These are phyloP conservation scores for Dryomyza anilis DNA, from an alignment of 2,888 invertebrate species.

Conservation along the genomic window DNA sequence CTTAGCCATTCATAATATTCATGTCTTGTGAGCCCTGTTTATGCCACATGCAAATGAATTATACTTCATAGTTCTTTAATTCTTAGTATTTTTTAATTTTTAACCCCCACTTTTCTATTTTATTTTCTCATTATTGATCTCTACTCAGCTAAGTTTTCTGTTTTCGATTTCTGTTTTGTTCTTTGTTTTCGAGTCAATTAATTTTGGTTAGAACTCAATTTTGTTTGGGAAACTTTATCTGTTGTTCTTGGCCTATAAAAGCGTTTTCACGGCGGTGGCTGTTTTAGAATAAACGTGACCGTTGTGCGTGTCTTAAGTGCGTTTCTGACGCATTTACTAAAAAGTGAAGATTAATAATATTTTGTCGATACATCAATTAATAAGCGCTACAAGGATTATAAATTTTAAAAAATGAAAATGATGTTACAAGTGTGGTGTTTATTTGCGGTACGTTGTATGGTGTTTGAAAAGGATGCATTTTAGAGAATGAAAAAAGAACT, in stretches of 20 bases:
- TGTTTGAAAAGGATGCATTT: conserved; percentile 14
- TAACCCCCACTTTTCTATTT: neutral
- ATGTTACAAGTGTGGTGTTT: neutral
- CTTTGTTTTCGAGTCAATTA: conserved; percentile 15
- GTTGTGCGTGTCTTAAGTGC: conserved; percentile 32
- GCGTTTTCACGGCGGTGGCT: conserved; percentile 26
- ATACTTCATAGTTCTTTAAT: neutral
- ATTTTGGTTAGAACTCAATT: conserved; percentile 9
- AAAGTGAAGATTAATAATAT: neutral
- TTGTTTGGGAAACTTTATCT: neutral
- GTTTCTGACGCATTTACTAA: neutral
- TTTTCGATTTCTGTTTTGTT: conserved; percentile 5
- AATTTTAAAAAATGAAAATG: neutral
- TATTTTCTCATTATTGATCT: conserved; percentile 11
- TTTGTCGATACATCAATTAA: no score
- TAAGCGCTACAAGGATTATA: neutral
- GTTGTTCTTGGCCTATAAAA: conserved; percentile 41
- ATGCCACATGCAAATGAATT: no score
- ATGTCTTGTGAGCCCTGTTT: no score
- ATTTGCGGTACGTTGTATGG: conserved; percentile 10
- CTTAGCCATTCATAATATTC: neutral
- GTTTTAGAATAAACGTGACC: conserved; percentile 46
- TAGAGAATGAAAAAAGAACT: conserved; percentile 3
- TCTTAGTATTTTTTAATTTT: neutral
- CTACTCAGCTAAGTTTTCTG: neutral